These are phyloP conservation scores for Heterochromis multidens DNA, from an alignment of 2,113 vertebrate genomes.

Conservation along the genomic window DNA sequence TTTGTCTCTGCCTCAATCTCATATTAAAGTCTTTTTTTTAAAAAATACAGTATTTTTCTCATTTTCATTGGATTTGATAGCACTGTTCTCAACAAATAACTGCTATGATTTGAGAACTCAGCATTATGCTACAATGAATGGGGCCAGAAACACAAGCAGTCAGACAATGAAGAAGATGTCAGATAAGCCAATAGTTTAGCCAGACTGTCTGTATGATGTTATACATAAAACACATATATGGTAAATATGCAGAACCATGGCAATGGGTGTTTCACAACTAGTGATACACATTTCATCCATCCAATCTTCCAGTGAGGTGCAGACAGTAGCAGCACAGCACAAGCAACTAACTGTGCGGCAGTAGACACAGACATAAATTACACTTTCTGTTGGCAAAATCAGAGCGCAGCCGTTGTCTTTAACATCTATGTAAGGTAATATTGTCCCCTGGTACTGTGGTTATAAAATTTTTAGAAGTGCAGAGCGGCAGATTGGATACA, in stretches of 20 bases:
- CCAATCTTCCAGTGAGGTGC: not conserved
- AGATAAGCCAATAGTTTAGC: not conserved
- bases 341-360: not conserved
- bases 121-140: not conserved
- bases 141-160: not conserved
- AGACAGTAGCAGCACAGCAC: not conserved
- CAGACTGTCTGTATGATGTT: not conserved
- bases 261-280: not conserved
- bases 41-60: not conserved
- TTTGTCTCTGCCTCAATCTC: not conserved
- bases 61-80: not conserved
- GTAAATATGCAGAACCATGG: not conserved
- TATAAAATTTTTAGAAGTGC: not conserved
- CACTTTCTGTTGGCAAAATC: not conserved
- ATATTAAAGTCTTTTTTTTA: not conserved
- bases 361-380: not conserved
- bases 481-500: not conserved
- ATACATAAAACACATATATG: not conserved
- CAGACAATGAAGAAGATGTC: not conserved
- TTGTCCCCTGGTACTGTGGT: not conserved
- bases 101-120: not conserved
- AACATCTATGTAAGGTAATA: not conserved
- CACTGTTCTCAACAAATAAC: not conserved
- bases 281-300: not conserved
- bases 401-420: not conserved